Evolutionary conservation across 30 jellyfish, hydroid and myxozoan genomes (phyloP).

Genomic region (Rhopilema esculentum): DNA sequence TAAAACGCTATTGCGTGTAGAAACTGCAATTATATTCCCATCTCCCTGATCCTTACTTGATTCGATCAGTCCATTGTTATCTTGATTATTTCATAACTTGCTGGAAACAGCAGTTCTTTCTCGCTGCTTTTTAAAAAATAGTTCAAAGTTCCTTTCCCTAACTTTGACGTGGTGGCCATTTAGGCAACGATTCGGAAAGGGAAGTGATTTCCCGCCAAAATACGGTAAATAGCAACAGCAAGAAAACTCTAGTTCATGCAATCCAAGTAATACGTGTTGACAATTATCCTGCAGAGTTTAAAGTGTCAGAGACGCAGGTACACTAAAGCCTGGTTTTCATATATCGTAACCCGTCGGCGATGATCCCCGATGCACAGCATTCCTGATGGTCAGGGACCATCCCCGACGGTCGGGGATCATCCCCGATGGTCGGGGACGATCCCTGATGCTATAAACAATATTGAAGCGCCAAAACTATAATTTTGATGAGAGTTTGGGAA

Average conservation of each 20-base stretch:
- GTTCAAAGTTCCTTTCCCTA: not conserved
- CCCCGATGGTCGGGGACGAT: no score
- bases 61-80: not conserved
- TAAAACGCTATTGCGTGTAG: not conserved
- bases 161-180: not conserved
- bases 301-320: no score
- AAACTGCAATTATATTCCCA: not conserved
- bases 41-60: not conserved
- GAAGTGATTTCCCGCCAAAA: not conserved
- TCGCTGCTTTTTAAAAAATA: not conserved
- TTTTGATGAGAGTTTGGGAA: no score
- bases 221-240: not conserved
- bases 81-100: not conserved
- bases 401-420: no score
- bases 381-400: no score
- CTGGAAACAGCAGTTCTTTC: not conserved
- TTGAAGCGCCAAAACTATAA: no score
- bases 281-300: no score
- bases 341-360: no score
- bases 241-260: not conserved
- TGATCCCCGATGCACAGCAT: no score
- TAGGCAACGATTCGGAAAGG: not conserved
- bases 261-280: not conserved
- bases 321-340: no score
- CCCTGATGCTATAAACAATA: no score